Conservation (phyloP, 2,113 vertebrate species). For the Dermatemys mawii region DNA sequence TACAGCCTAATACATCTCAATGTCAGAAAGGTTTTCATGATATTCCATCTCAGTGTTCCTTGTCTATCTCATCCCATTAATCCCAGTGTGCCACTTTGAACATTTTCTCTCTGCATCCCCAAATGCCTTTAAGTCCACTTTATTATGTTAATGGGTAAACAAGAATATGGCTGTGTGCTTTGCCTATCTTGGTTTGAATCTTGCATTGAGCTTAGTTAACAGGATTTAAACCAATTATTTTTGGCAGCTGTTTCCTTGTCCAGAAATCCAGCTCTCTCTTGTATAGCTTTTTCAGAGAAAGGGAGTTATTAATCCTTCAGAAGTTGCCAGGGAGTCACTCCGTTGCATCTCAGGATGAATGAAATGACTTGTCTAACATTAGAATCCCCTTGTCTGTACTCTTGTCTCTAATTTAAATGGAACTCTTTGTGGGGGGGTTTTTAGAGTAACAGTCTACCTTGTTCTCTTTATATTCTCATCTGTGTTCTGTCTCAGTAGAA, state of each 20-base stretch:
- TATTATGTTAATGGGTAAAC: background rate
- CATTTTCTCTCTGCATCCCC: background rate
- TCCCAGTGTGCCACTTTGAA: background rate
- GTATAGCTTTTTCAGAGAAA: constrained; percentile 45
- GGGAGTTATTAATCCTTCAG: constrained; percentile 47
- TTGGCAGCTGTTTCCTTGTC: constrained; percentile 41
- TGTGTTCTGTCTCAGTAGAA: background rate
- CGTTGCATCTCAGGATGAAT: background rate
- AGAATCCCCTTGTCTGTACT: background rate
- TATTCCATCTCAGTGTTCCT: background rate
- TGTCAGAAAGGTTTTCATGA: background rate
- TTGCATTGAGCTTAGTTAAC: constrained; percentile 47
- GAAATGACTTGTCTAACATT: background rate
- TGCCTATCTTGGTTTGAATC: background rate
- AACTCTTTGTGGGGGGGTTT: background rate
- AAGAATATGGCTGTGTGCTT: background rate
- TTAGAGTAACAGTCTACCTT: background rate
- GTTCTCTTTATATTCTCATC: background rate
- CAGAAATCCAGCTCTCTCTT: constrained; percentile 56
- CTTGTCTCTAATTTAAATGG: background rate
- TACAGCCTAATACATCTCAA: background rate
- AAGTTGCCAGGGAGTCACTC: background rate
- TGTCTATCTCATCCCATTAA: background rate
- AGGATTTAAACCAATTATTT: constrained; percentile 57
- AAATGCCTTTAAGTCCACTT: background rate